Conservation (phyloP, 92 coral and sea anemone species). For the Pocillopora meandrina region DNA sequence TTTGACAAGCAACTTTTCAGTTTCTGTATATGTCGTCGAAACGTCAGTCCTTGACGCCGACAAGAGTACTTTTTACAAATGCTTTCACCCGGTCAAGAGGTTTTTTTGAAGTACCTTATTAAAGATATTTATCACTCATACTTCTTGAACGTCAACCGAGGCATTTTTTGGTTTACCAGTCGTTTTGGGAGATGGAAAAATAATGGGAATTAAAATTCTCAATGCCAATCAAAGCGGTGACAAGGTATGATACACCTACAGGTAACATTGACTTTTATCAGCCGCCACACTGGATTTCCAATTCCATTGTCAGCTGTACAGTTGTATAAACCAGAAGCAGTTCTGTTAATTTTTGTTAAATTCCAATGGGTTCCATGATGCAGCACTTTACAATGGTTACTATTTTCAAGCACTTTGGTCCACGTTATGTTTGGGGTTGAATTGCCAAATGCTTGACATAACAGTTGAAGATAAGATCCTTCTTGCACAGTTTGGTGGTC, state of each 20-base stretch:
- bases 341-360: slow-evolving; percentile 17
- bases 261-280: slow-evolving; percentile 36
- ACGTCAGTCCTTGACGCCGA: too few species aligned
- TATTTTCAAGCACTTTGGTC: slow-evolving; percentile 28
- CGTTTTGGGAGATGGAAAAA: too few species aligned
- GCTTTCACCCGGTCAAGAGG: too few species aligned
- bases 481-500: not conserved
- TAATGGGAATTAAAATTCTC: not conserved
- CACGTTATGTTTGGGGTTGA: slow-evolving; percentile 51
- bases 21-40: too few species aligned
- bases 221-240: not conserved
- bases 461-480: not conserved
- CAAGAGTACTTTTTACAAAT: too few species aligned
- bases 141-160: too few species aligned
- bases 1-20: too few species aligned
- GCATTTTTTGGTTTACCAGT: too few species aligned
- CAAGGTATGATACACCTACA: slow-evolving; percentile 31
- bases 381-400: slow-evolving; percentile 4
- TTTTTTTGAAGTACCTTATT: too few species aligned
- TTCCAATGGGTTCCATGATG: not conserved
- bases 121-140: too few species aligned
- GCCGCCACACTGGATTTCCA: slow-evolving; percentile 19
- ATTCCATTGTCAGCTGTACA: slow-evolving; percentile 60
- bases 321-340: slow-evolving; percentile 33
- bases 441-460: not conserved